phyloP scores from a whole-genome alignment of 1,140 invertebrate genomes.

The Dendrolimus kikuchii region DNA sequence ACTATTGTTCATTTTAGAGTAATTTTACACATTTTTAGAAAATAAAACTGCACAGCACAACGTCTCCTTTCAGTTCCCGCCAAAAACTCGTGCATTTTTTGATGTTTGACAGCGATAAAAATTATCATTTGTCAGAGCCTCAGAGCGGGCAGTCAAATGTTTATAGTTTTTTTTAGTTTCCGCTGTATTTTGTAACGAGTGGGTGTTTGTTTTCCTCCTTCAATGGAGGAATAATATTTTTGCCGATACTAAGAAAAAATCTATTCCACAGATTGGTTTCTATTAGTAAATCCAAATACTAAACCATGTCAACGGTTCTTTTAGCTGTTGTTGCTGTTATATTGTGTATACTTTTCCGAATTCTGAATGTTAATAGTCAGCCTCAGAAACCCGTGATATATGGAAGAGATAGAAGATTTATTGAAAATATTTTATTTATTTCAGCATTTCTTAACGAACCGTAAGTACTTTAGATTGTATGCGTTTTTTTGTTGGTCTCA shows the following conservation, averaged over 20 bases:
- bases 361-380: constrained; percentile 87
- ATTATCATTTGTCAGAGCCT: no score
- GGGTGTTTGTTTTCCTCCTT: constrained; percentile 20
- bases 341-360: constrained; percentile 84
- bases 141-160: no score
- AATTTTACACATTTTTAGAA: no score
- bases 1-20: no score
- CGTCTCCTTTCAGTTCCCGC: no score
- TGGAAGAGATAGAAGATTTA: constrained; percentile 82
- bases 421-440: constrained; percentile 82
- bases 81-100: no score
- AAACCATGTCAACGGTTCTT: constrained; percentile 81
- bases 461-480: constrained; percentile 75
- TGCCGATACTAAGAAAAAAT: constrained; percentile 32
- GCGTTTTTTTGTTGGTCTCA: neutral
- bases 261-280: constrained; percentile 9
- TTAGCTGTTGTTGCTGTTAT: constrained; percentile 84
- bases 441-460: constrained; percentile 83
- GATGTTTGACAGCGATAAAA: no score
- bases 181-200: constrained; percentile 9
- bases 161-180: constrained; percentile 7
- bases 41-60: no score
- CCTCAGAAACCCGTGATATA: constrained; percentile 81
- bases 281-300: constrained; percentile 6
- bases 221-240: constrained; percentile 16